Evolutionary conservation across 2,113 vertebrate species (phyloP).

Genomic region (Panthera tigris): DNA sequence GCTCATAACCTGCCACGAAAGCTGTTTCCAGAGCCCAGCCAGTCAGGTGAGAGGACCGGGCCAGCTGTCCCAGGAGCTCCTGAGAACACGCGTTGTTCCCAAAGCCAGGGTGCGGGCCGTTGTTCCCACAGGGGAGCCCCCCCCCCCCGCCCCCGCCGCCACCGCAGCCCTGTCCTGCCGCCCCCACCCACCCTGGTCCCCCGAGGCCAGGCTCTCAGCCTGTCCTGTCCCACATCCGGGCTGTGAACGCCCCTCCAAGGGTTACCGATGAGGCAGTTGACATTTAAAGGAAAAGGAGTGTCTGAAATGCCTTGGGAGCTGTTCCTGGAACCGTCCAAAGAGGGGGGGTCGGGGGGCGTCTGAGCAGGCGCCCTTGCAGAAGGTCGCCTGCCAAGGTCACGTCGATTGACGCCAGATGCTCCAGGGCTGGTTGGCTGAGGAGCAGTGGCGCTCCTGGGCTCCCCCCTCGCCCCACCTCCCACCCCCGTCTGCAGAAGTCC

Average conservation of each 20-base stretch:
- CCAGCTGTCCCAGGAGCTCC: background rate
- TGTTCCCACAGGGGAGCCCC: background rate
- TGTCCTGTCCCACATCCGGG: background rate
- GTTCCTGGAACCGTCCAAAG: background rate
- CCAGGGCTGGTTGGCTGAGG: background rate
- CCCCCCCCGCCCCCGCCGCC: rapidly evolving
- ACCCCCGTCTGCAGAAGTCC: too few species aligned
- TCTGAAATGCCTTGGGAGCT: background rate
- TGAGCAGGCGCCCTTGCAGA: rapidly evolving
- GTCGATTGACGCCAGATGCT: background rate
- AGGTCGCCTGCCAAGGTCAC: background rate
- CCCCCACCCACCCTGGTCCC: too few species aligned
- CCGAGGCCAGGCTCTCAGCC: background rate
- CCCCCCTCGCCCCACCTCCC: background rate
- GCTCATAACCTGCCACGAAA: background rate
- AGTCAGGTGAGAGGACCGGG: background rate
- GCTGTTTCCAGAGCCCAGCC: background rate
- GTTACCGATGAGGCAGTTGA: background rate
- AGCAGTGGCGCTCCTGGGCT: background rate
- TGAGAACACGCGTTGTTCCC: too few species aligned
- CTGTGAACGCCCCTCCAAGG: background rate
- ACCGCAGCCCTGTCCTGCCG: background rate
- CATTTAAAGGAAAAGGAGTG: background rate
- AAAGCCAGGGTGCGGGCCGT: background rate
- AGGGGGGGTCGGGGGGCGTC: background rate